A percentile compares a stretch with the other conserved stretches of the same genome.
Evolutionary conservation across 2,113 vertebrate genomes (phyloP).

Genomic region (Apodemus sylvaticus): DNA sequence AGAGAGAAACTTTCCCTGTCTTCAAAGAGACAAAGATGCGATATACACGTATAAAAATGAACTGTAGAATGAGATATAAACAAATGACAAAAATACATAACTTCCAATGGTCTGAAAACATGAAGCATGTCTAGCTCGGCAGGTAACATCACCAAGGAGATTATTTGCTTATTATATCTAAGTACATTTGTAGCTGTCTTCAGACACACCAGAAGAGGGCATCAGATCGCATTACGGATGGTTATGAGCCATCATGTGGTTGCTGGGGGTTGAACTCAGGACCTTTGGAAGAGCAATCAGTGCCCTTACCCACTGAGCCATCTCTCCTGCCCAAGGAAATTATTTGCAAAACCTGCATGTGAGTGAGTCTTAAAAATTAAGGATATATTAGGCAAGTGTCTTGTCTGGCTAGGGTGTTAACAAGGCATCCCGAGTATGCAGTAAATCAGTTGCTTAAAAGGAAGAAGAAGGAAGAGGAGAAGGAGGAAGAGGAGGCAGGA

Average conservation of each 20-base stretch:
- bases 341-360: too few species aligned
- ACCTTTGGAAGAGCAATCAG: too few species aligned
- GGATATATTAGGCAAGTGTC: neutral
- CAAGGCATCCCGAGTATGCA: neutral
- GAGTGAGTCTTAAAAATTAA: conserved; percentile 32
- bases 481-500: too few species aligned
- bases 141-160: neutral
- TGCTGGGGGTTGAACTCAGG: too few species aligned
- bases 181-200: too few species aligned
- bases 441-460: neutral
- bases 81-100: neutral
- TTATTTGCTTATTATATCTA: too few species aligned
- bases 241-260: too few species aligned
- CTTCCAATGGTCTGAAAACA: neutral
- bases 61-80: neutral
- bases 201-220: too few species aligned
- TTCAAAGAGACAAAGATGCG: conserved; percentile 1
- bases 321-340: too few species aligned
- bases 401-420: neutral
- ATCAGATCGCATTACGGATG: too few species aligned
- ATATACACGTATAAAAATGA: neutral
- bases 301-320: too few species aligned
- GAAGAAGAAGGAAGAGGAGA: neutral
- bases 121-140: neutral
- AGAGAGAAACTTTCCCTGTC: neutral